Conservation (phyloP, 2,888 invertebrate genomes). For the Nemotelus nigrinus region DNA sequence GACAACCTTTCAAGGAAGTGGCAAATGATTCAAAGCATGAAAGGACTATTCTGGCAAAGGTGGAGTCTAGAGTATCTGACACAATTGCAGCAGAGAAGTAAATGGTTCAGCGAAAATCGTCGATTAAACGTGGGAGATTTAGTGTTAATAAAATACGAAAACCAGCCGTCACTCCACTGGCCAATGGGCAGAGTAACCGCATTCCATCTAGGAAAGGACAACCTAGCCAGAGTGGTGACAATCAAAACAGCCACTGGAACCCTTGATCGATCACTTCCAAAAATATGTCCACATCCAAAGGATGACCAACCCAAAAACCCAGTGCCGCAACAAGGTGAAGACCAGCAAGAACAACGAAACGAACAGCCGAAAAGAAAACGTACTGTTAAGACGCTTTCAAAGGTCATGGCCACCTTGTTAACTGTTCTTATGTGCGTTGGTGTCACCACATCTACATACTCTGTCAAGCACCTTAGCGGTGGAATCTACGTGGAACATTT, state of each 20-base stretch:
- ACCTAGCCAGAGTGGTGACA: not conserved
- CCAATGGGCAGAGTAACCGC: not conserved
- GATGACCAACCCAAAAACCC: not conserved
- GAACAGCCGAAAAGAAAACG: not conserved
- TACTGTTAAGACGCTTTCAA: not conserved
- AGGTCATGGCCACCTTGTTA: not conserved
- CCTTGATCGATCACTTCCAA: not conserved
- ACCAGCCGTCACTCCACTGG: not conserved
- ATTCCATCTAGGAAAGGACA: not conserved
- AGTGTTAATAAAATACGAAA: not conserved
- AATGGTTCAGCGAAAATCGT: not conserved
- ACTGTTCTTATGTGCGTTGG: too few relatives aligned
- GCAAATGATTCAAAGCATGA: not conserved
- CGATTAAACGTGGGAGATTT: not conserved
- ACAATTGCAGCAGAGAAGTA: not conserved
- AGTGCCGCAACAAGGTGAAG: not conserved
- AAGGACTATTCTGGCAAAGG: constrained; percentile 8
- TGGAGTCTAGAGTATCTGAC: not conserved
- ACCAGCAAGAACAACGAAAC: not conserved
- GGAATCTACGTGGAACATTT: too few relatives aligned
- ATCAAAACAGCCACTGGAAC: not conserved
- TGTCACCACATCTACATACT: too few relatives aligned
- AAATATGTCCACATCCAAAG: not conserved
- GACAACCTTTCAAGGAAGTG: not conserved
- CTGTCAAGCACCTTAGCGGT: too few relatives aligned